phyloP scores from a whole-genome alignment of 2,888 invertebrate species.

The Oscheius sp. region DNA sequence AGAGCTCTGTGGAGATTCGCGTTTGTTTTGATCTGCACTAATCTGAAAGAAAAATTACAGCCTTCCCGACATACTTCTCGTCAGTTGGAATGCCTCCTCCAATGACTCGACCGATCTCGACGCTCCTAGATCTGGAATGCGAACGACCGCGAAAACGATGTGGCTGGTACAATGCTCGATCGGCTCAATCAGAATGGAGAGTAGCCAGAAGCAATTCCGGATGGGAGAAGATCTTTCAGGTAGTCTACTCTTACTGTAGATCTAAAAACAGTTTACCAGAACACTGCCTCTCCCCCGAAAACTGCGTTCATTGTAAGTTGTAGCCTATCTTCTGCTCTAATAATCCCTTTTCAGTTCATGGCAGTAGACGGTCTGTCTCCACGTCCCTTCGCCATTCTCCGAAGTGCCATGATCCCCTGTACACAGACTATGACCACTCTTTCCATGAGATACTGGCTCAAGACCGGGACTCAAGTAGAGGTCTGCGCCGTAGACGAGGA shows the following conservation, averaged over 20 bases:
- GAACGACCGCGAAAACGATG: slow-evolving; percentile 45
- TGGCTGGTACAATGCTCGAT: slow-evolving; percentile 52
- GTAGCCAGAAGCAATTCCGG: slow-evolving; percentile 58
- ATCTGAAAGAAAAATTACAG: slow-evolving; percentile 33
- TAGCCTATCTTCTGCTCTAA: too few species aligned
- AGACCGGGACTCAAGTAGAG: slow-evolving; percentile 70
- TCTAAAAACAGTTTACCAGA: neutral
- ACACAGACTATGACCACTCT: slow-evolving; percentile 64
- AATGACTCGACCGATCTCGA: slow-evolving; percentile 42
- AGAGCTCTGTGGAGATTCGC: slow-evolving; percentile 62
- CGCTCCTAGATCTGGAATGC: slow-evolving; percentile 59
- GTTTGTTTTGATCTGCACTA: slow-evolving; percentile 39
- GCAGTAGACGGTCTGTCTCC: slow-evolving; percentile 69
- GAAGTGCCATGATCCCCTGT: slow-evolving; percentile 69
- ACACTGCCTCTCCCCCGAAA: slow-evolving; percentile 43
- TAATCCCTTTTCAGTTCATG: slow-evolving; percentile 45
- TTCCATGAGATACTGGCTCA: slow-evolving; percentile 70
- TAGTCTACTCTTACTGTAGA: slow-evolving; percentile 7
- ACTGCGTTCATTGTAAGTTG: slow-evolving; percentile 58
- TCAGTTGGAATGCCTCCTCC: slow-evolving; percentile 44
- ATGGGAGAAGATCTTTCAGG: slow-evolving; percentile 60
- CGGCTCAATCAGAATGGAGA: slow-evolving; percentile 57
- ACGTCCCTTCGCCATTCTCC: slow-evolving; percentile 61
- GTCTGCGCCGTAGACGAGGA: slow-evolving; percentile 69
- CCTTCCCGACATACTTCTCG: slow-evolving; percentile 49